Percentiles rank a stretch among this genome's conserved stretches.
phyloP scores from a whole-genome alignment of 1,140 invertebrate genomes.

The Euura lappo region DNA sequence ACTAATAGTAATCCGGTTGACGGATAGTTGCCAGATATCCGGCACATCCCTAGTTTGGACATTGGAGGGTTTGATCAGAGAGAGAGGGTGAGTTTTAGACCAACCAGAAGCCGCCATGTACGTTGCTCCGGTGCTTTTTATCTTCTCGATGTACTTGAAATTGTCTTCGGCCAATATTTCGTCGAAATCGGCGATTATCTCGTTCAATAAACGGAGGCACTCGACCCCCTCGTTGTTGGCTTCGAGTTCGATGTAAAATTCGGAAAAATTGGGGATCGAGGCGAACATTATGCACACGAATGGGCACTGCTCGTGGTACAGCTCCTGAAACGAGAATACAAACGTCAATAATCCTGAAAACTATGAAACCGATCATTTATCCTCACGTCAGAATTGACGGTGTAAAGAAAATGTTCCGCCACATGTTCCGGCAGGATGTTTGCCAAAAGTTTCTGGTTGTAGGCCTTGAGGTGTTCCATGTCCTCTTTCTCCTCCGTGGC shows the following conservation, averaged over 20 bases:
- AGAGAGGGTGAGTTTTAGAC: too few relatives aligned
- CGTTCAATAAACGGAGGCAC: constrained; percentile 91
- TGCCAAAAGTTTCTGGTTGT: constrained; percentile 89
- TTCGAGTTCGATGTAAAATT: constrained; percentile 95
- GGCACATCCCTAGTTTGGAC: too few relatives aligned
- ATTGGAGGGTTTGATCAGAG: not conserved
- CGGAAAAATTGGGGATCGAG: constrained; percentile 96
- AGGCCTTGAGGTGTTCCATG: constrained; percentile 92
- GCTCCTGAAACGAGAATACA: constrained; percentile 67
- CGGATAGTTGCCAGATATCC: too few relatives aligned
- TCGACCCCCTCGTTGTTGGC: constrained; percentile 95
- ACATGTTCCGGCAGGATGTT: constrained; percentile 96
- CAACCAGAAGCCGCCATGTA: constrained; percentile 96
- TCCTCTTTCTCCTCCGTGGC: constrained; percentile 93
- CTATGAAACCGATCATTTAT: constrained; percentile 21
- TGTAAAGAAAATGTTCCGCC: constrained; percentile 89
- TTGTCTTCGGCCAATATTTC: constrained; percentile 84
- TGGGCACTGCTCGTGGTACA: constrained; percentile 95
- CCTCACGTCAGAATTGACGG: constrained; percentile 81
- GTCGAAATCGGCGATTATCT: constrained; percentile 97
- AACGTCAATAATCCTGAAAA: constrained; percentile 11
- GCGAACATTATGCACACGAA: constrained; percentile 95
- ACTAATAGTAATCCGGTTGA: too few relatives aligned
- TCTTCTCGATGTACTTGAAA: constrained; percentile 95
- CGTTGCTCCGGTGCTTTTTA: constrained; percentile 94